phyloP scores from a whole-genome alignment of 2,797 vertebrate genomes.

The Anas bahamensis region DNA sequence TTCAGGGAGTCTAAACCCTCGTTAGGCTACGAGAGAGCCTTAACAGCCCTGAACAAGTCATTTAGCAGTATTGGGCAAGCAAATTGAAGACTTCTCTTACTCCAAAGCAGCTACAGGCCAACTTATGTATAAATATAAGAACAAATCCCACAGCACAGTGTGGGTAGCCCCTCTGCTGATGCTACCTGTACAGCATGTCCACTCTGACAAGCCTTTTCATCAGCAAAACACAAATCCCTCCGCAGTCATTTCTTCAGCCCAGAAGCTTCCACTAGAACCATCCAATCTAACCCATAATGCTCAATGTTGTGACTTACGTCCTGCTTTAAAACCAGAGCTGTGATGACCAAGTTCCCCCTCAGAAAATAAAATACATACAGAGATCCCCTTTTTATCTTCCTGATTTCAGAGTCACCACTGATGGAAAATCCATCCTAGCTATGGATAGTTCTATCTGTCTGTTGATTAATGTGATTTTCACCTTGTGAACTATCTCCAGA shows the following conservation, averaged over 20 bases:
- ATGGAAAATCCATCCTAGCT: background rate
- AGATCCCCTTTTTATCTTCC: background rate
- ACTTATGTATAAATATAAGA: background rate
- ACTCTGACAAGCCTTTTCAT: background rate
- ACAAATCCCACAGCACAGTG: background rate
- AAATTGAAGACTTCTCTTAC: background rate
- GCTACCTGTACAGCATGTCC: background rate
- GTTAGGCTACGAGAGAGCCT: background rate
- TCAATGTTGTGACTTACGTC: background rate
- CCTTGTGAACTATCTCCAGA: background rate
- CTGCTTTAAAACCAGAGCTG: background rate
- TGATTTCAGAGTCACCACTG: background rate
- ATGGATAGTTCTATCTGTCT: background rate
- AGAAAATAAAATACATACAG: background rate
- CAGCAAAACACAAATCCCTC: background rate
- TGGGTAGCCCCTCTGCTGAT: background rate
- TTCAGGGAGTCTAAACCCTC: background rate
- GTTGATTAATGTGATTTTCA: background rate
- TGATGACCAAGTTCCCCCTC: background rate
- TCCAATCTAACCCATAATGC: background rate
- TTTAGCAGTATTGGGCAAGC: background rate
- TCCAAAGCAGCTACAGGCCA: background rate
- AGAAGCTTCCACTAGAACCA: background rate
- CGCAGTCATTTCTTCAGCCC: background rate
- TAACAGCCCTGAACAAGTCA: background rate